Evolutionary conservation across 2,113 vertebrate genomes (phyloP).

Genomic region (Paradoxurus hermaphroditus): DNA sequence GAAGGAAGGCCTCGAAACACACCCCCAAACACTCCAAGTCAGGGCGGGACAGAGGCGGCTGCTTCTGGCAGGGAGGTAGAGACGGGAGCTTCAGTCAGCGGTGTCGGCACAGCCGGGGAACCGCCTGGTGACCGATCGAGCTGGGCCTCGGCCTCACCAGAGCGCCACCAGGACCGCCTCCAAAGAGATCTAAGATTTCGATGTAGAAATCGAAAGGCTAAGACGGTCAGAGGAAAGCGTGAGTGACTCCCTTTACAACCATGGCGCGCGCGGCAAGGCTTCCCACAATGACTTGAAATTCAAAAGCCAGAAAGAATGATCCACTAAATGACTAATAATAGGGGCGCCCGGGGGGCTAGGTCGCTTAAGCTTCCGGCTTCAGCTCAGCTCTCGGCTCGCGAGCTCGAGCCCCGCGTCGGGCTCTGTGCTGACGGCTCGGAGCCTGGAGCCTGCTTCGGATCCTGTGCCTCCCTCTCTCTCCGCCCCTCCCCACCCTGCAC

Average conservation of each 20-base stretch:
- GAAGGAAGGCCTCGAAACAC: neutral
- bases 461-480: too few species aligned
- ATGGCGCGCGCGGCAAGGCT: neutral
- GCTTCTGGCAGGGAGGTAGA: neutral
- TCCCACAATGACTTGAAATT: neutral
- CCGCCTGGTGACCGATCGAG: neutral
- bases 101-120: neutral
- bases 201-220: neutral
- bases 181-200: neutral
- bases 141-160: neutral
- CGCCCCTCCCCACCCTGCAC: too few species aligned
- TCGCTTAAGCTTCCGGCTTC: too few species aligned
- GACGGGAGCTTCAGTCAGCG: neutral
- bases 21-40: neutral
- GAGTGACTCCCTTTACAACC: neutral
- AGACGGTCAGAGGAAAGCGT: neutral
- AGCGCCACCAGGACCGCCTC: neutral
- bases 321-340: neutral
- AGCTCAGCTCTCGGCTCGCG: fast-evolving
- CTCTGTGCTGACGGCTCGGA: too few species aligned
- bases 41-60: neutral
- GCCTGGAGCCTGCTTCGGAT: too few species aligned
- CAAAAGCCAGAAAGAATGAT: neutral
- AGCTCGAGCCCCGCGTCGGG: too few species aligned
- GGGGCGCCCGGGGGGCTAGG: too few species aligned